Evolutionary conservation across 1,140 invertebrate genomes (phyloP), one percentile per base, ranked within the genome.

Genomic region (Rhyacophila brunnea): DNA sequence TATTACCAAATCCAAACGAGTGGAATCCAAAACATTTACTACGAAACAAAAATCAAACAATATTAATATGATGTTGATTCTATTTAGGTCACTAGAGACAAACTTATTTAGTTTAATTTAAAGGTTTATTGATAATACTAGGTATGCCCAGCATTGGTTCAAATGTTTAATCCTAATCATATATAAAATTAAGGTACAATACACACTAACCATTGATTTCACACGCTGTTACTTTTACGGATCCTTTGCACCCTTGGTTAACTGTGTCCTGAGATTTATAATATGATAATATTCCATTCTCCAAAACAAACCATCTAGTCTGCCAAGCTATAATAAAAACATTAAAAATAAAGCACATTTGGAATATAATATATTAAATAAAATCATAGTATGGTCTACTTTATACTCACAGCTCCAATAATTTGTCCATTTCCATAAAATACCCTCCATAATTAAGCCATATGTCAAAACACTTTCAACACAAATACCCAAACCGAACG

Each of bases 261-360:
- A 90, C 88, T 79, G 91, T 89, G 63, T 91, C 89, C 69, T 89
- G 84, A 3, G 89, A 90, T 72, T 89, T 88, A 71, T 91, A 92
- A 72, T 92, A 92, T 1, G 88, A 88, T 66, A 92, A 70, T 45
- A 90, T 82, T 32, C 89, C 89, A 78, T 91, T 85, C 66, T 91
- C 87, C 64, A 92, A 76, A 42, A 92, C 81, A 80, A 92, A 92
- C 89, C 89, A 92, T 69, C 90, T 80, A 15, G 89, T 90, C 74
- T 92, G 90, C 90, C 90, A 92, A 58, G 89, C 90, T 91, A 69
- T 7, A 77, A 70, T 46, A 69, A 63, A 28, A n/a, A 20, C 1
- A 49, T 19, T 23, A 38, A 36, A 32, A 7, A 17, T 36, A 20
- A 10, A 17, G n/a, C 5, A 23, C 6, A 45, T 17, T 19, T 17